Conservation (phyloP, 1,140 invertebrate species). For the Zaprionus ghesquierei region DNA sequence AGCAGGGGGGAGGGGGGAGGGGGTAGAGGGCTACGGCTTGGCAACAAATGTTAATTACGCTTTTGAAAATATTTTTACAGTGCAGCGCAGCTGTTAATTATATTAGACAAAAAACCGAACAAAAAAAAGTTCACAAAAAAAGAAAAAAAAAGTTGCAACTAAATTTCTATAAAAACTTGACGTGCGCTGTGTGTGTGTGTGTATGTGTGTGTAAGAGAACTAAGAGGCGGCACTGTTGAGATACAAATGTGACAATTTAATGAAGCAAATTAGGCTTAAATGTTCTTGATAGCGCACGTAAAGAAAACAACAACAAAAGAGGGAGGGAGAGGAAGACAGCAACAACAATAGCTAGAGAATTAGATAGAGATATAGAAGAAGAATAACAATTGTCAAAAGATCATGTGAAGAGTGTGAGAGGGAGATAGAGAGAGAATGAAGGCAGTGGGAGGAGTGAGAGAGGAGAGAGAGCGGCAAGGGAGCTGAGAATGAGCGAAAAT, state of each 20-base stretch:
- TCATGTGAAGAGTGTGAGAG: slow-evolving; percentile 2
- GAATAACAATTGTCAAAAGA: slow-evolving; percentile 9
- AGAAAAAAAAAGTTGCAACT: background rate
- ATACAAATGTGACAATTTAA: slow-evolving; percentile 71
- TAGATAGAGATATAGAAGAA: background rate
- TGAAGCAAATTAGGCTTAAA: slow-evolving; percentile 76
- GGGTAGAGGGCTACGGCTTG: background rate
- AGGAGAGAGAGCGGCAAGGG: background rate
- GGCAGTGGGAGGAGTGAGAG: too few relatives aligned
- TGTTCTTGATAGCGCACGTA: slow-evolving; percentile 69
- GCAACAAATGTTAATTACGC: slow-evolving; percentile 42
- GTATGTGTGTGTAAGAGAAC: background rate
- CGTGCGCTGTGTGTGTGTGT: background rate
- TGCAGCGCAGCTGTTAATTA: slow-evolving; percentile 37
- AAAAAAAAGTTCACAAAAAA: background rate
- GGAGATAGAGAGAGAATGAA: background rate
- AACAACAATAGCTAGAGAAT: slow-evolving; percentile 7
- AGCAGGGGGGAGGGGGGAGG: background rate
- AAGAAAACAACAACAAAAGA: slow-evolving; percentile 50
- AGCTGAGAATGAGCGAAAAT: slow-evolving; percentile 34
- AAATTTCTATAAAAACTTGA: background rate
- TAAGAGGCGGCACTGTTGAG: background rate
- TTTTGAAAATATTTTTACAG: slow-evolving; percentile 30
- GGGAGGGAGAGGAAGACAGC: background rate
- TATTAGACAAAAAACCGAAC: slow-evolving; percentile 1